phyloP scores from a whole-genome alignment of 2,113 vertebrate species.

The Calidris pygmaea region DNA sequence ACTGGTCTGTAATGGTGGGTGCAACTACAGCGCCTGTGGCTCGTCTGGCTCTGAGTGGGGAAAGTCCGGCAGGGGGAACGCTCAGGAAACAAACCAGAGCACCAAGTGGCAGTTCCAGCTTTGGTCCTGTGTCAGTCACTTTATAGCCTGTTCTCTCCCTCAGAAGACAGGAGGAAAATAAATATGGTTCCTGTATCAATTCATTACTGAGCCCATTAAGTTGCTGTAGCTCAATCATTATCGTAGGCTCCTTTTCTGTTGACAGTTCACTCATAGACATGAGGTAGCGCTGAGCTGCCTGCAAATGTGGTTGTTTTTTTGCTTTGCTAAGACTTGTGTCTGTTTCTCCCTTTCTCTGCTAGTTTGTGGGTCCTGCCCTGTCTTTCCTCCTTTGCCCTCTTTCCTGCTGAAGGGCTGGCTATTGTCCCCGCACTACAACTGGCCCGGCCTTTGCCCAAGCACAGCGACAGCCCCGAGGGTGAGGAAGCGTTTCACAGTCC shows the following conservation, averaged over 20 bases:
- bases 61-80: background rate
- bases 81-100: background rate
- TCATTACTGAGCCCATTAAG: accelerated
- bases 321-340: no score
- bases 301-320: no score
- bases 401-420: background rate
- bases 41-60: background rate
- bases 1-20: accelerated
- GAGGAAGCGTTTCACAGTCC: accelerated
- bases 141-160: background rate
- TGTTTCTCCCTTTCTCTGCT: background rate
- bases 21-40: no score
- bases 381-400: background rate
- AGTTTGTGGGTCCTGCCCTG: no score
- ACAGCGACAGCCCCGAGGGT: accelerated
- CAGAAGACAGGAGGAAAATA: background rate
- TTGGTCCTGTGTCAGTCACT: background rate
- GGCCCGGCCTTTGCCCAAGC: background rate
- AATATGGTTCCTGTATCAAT: accelerated
- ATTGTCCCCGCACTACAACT: accelerated
- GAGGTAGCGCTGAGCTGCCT: accelerated
- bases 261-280: accelerated
- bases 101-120: background rate
- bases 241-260: background rate
- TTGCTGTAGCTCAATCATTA: background rate